These are phyloP conservation scores for Pluvianellus socialis DNA, from an alignment of 2,113 vertebrate species.

Conservation along the genomic window DNA sequence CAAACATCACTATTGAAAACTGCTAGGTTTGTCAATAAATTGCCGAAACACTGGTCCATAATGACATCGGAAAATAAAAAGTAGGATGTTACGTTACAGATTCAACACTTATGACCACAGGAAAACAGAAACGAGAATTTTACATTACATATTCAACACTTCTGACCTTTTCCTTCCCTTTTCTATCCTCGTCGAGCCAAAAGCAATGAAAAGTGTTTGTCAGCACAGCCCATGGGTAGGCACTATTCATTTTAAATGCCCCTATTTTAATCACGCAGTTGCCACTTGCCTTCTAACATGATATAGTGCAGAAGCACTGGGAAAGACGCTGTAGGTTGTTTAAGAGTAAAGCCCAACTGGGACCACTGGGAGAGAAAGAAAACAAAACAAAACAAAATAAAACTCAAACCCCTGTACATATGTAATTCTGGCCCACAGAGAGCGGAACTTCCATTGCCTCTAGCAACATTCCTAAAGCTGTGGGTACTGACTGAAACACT, in stretches of 20 bases:
- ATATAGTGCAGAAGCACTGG: slow-evolving; percentile 75
- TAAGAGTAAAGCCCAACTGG: slow-evolving; percentile 69
- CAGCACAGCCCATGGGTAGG: slow-evolving; percentile 61
- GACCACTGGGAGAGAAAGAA: slow-evolving; percentile 38
- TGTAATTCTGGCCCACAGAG: slow-evolving; percentile 33
- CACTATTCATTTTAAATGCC: slow-evolving; percentile 60
- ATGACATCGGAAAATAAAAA: slow-evolving; percentile 54
- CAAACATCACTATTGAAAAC: slow-evolving; percentile 65
- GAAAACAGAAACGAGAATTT: slow-evolving; percentile 42
- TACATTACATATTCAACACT: neutral
- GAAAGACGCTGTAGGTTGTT: slow-evolving; percentile 56
- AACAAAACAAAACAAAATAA: slow-evolving; percentile 42
- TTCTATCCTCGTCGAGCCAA: neutral
- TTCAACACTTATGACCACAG: neutral
- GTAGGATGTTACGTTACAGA: slow-evolving; percentile 14
- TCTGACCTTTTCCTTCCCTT: neutral
- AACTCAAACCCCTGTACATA: slow-evolving; percentile 2
- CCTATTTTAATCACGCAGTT: slow-evolving; percentile 80
- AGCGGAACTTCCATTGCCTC: slow-evolving; percentile 55
- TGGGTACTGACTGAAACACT: slow-evolving; percentile 67
- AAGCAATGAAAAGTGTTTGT: neutral
- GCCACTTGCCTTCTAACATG: slow-evolving; percentile 65
- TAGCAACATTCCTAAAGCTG: slow-evolving; percentile 61
- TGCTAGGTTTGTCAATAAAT: neutral
- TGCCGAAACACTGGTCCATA: neutral